Conservation (phyloP, 2,113 vertebrate species). For the Arvicanthis niloticus region DNA sequence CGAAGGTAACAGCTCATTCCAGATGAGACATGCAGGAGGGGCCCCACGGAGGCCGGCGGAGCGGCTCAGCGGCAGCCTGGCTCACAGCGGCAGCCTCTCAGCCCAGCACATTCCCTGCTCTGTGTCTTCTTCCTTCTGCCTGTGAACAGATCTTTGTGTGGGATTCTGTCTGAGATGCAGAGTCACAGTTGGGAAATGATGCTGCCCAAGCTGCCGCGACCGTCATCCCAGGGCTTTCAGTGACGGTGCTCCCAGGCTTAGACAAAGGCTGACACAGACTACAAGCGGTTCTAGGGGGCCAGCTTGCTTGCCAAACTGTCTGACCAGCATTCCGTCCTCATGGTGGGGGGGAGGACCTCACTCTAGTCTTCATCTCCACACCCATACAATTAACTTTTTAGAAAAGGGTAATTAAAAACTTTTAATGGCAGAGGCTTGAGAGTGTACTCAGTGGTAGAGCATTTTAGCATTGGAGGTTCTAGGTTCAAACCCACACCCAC, state of each 20-base stretch:
- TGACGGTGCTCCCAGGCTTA: neutral
- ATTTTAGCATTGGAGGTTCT: neutral
- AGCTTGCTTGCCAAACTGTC: neutral
- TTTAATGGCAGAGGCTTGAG: neutral
- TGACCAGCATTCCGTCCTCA: neutral
- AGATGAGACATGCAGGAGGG: neutral
- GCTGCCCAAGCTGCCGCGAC: neutral
- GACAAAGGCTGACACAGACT: neutral
- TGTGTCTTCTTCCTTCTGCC: too few species aligned
- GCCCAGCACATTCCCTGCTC: too few species aligned
- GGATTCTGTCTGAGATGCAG: neutral
- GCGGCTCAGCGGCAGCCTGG: neutral
- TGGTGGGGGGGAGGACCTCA: neutral
- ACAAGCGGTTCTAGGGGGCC: neutral
- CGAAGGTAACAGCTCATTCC: slow-evolving; percentile 90
- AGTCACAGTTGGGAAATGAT: neutral
- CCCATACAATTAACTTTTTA: too few species aligned
- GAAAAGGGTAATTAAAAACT: neutral
- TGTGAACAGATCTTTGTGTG: neutral
- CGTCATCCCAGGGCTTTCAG: neutral
- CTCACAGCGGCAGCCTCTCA: neutral
- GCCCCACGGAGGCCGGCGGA: rapidly evolving
- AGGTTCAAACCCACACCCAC: neutral
- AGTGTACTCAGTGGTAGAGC: neutral
- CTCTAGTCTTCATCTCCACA: neutral